These are phyloP conservation scores for Trachelipus rathkii DNA, from an alignment of 1,140 invertebrate genomes.

Conservation along the genomic window DNA sequence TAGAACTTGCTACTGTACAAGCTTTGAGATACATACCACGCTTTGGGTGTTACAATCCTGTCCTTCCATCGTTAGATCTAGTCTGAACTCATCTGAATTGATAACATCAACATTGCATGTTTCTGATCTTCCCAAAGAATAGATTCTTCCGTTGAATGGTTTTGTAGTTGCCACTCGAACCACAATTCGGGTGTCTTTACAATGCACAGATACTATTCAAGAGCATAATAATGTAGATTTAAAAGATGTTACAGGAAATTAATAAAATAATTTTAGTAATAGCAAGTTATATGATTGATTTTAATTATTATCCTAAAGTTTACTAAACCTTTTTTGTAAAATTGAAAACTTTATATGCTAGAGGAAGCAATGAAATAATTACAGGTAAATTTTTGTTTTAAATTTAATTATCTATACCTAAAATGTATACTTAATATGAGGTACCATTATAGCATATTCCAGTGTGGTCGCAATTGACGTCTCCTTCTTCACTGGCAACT, in stretches of 20 bases:
- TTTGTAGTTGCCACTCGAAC: constrained; percentile 87
- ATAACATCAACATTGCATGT: constrained; percentile 91
- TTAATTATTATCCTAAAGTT: no score
- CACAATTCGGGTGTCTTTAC: constrained; percentile 88
- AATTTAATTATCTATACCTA: no score
- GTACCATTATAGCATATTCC: constrained; percentile 90
- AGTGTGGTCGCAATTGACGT: constrained; percentile 86
- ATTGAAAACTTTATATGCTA: no score
- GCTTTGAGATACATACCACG: constrained; percentile 46
- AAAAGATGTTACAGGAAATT: no score
- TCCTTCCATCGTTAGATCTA: constrained; percentile 86
- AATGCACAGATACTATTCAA: constrained; percentile 77
- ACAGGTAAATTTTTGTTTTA: no score
- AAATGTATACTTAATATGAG: no score
- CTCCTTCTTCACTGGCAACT: constrained; percentile 49
- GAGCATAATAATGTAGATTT: background rate
- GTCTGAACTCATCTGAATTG: constrained; percentile 83
- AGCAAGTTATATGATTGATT: no score
- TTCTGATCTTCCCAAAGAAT: constrained; percentile 84
- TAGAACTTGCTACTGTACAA: background rate
- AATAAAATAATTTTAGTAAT: no score
- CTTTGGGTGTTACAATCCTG: constrained; percentile 83
- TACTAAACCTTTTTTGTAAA: no score
- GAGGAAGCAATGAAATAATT: no score
- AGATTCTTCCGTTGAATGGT: constrained; percentile 89